phyloP scores from a whole-genome alignment of 1,140 invertebrate species.

The Micrasema minimum region DNA sequence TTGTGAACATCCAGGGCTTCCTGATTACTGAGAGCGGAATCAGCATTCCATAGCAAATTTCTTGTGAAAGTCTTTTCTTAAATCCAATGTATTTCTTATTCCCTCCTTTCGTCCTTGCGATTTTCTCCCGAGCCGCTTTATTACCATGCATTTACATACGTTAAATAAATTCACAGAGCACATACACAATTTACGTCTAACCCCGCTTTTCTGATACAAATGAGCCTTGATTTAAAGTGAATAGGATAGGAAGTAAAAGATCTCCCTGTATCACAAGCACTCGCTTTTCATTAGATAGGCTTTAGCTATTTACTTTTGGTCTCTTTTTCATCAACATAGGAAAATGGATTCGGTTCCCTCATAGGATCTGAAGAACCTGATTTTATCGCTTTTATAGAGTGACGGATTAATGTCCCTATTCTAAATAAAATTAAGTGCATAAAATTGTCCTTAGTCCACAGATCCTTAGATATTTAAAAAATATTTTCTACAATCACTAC shows the following conservation, averaged over 20 bases:
- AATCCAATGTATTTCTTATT: slow-evolving; percentile 22
- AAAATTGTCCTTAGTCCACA: too few relatives aligned
- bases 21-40: slow-evolving; percentile 23
- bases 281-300: too few relatives aligned
- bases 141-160: slow-evolving; percentile 29
- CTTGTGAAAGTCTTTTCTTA: slow-evolving; percentile 3
- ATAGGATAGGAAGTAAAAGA: not conserved
- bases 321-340: too few relatives aligned
- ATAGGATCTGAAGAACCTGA: too few relatives aligned
- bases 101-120: not conserved
- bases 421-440: too few relatives aligned
- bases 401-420: too few relatives aligned
- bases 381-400: too few relatives aligned
- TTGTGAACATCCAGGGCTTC: not conserved
- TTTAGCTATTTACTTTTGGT: too few relatives aligned
- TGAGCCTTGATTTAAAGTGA: slow-evolving; percentile 28
- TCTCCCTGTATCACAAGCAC: too few relatives aligned
- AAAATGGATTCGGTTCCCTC: too few relatives aligned
- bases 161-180: slow-evolving; percentile 28
- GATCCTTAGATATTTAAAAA: too few relatives aligned
- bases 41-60: slow-evolving; percentile 10
- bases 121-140: slow-evolving; percentile 8
- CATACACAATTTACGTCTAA: slow-evolving; percentile 26
- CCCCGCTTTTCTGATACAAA: slow-evolving; percentile 25
- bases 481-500: too few relatives aligned